Base-by-base conservation (phyloP, 2,888 invertebrate species). In the Hololepta plana region DNA sequence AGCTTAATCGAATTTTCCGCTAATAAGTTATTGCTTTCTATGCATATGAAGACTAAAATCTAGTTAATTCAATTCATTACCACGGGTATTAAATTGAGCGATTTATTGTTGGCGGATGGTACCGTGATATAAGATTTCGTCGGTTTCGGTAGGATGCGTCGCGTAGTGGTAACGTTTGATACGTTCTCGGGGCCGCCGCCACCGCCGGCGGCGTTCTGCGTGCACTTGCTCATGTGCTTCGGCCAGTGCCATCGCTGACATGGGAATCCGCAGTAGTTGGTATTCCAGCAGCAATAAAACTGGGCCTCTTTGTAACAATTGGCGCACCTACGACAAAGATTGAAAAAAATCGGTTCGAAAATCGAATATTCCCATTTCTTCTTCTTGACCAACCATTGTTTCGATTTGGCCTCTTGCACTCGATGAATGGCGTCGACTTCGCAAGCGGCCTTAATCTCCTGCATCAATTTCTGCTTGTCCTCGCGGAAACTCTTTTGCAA, bases 231-330 rank as follows among this genome's bases (percentile, higher is more conserved):
- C 62, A 67, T 71, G 51, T 90, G 90, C 5, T 63, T 56, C 2
- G 72, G 54, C 90, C 90, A 90, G 52, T 90, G 87, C 37, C 71
- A 62, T 44, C 79, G 71, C 53, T 90, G 90, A 43, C 91, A 91
- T 2, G 72, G 66, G 48, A 79, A 77, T 57, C 82, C 80, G 53
- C 91, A 93, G 53, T 93, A 93, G 27, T 85, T 74, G 0, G 90
- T 90, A 58, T 90, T 91, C 90, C 91, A 93, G 47, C 93, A 93
- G 46, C 93, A 93, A 53, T 88, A 87, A 52, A 85, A 84, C 40
- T 79, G 72, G 1, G 91, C 85, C 53, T 90, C 90, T 38, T 77
- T 76, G 20, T 67, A 67, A 54, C 93, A 93, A 46, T 71, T 67
- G 0, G 81, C 75, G 51, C 93, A 93, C 67, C 67, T 67, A 36